Evolutionary conservation across 1,140 invertebrate species (phyloP), one percentile per base, ranked within the genome.

Genomic region (Drosophila truncata): DNA sequence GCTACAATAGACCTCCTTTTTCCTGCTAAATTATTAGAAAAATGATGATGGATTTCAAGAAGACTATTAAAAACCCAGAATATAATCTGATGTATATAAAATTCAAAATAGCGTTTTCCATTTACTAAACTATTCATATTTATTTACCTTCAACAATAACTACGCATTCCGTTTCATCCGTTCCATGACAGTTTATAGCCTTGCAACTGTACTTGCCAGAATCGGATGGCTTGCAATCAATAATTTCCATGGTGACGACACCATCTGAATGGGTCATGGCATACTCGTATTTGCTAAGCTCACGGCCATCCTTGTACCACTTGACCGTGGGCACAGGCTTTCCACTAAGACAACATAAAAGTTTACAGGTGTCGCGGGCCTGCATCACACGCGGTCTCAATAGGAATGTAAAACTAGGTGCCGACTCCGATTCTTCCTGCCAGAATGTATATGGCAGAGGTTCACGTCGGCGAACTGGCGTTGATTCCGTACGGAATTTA

Each of bases 341-440:
- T 55, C 98, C 98, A 80, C 96, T 96, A 14, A 99, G 94, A 92
- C 98, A 99, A 93, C 98, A 99, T 4, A 99, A 95, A n/a, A 99
- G 95, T 94, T 99, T 99, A 94, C 97, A 98, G 47, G 97, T 98
- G 90, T 98, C 96, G 50, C 97, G 94, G 80, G 98, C 96, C 94
- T 99, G 99, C 95, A 99, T 99, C 63, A 99, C 97, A 93, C 99
- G 97, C 91, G 98, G 98, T 93, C 99, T 95, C 52, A 99, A 95
- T 82, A 98, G 95, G 97, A 99, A 99, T 79, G 98, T 99, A 94
- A 99, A 99, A 91, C 95, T 96, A 50, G 99, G 99, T 20, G 97
- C 97, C 80, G 96, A 96, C 93, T 98, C 97, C 90, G 95, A 96
- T 78, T 96, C 96, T 93, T 98, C 97, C 93, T 97, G 95, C 97